phyloP scores from a whole-genome alignment of 2,797 vertebrate species.

The Cyprinodon diabolis region DNA sequence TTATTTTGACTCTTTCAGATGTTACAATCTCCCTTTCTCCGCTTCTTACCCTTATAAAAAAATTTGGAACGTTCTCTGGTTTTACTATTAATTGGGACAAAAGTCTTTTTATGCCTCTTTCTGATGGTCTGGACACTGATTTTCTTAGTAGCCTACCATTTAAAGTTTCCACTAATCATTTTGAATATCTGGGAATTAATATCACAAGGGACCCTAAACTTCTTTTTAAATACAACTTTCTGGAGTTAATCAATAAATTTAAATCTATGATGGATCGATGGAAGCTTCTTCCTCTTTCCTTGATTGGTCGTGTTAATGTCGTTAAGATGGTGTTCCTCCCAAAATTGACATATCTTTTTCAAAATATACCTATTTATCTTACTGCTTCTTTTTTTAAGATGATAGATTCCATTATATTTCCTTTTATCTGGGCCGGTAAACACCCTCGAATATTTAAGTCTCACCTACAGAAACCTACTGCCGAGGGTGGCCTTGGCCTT shows the following conservation, averaged over 20 bases:
- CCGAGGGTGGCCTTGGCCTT: background rate
- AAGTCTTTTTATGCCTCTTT: background rate
- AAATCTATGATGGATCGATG: no score
- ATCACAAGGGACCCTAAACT: background rate
- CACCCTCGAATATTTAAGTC: no score
- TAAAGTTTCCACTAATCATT: background rate
- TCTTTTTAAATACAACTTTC: no score
- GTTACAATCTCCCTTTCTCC: fast-evolving
- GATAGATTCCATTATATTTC: no score
- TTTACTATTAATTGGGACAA: slow-evolving; percentile 1
- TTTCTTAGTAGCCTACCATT: background rate
- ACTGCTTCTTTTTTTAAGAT: no score
- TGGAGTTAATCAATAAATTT: no score
- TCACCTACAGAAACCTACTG: background rate
- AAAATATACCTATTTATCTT: no score
- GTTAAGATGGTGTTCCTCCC: no score
- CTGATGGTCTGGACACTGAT: background rate
- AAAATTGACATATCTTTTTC: no score
- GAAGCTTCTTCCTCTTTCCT: no score
- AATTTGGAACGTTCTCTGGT: background rate
- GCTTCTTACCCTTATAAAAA: background rate
- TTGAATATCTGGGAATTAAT: background rate
- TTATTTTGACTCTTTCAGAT: background rate
- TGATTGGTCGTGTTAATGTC: no score
- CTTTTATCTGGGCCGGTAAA: no score